Conservation (phyloP, 1,140 invertebrate genomes). For the Cydia fagiglandana region DNA sequence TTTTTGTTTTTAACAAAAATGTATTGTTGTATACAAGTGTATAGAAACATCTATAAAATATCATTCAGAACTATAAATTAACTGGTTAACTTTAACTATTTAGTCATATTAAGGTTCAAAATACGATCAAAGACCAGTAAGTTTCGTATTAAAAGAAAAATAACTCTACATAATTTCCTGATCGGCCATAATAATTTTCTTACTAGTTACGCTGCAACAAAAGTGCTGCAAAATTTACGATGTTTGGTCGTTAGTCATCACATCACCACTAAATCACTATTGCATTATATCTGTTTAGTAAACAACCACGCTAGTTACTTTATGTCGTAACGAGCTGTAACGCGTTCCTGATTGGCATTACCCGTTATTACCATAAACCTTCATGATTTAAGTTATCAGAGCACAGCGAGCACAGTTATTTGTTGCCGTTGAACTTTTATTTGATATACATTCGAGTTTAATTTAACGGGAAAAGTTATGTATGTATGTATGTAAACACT, state of each 20-base stretch:
- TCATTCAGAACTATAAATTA: too few relatives aligned
- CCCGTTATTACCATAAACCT: conserved; percentile 16
- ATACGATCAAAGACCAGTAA: too few relatives aligned
- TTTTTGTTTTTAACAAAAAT: neutral
- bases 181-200: neutral
- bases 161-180: too few relatives aligned
- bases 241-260: neutral
- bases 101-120: too few relatives aligned
- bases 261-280: neutral
- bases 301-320: neutral
- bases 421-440: conserved; percentile 16
- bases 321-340: conserved; percentile 14
- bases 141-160: too few relatives aligned
- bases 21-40: too few relatives aligned
- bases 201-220: neutral
- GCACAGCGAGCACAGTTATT: neutral
- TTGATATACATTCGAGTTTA: neutral
- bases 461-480: neutral
- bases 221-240: neutral
- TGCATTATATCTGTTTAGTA: conserved; percentile 19
- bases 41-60: too few relatives aligned
- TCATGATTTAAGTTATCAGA: conserved; percentile 14
- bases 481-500: too few relatives aligned
- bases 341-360: conserved; percentile 17
- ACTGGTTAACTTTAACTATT: too few relatives aligned